Base-by-base conservation (phyloP, 2,797 vertebrate species). In the Loris lydekkerianus region DNA sequence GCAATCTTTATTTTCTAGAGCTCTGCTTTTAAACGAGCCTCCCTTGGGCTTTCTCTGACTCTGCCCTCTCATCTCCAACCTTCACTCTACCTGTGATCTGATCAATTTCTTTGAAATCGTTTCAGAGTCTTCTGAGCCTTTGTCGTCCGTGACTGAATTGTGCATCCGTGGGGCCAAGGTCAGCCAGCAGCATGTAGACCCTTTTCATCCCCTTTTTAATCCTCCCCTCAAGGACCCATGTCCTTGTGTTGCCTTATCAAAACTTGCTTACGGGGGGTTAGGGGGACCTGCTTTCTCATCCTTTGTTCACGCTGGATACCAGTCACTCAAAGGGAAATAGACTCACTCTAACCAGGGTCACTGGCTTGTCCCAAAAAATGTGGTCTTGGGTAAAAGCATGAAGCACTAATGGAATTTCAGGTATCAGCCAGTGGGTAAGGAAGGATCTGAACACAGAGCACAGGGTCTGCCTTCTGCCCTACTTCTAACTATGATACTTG, bases 51-150 rank as follows among this genome's bases (percentile, higher is more conserved):
- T 63, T 61, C 49, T 25, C 85, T 31, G 61, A 49, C 27, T 70
- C 67, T 27, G 18, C 10, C 49, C 73, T 87, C 93, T 91, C 53
- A 94, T 92, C 95, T 61, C 73, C 18, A 72, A 37, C 60, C 91
- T 78, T 70, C 17, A 2, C 60, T 63, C 69, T 6, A 34, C 60
- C 2, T 2, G 91, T 10, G 84, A 70, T 46, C 82, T 14, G 20
- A 49, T 15, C 0, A 46, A 76, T 49, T 84, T 93, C 82, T 97
- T 49, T 94, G 89, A 89, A 84, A 92, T 84, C 10, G 1, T n/a
- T 91, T 63, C 81, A 77, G 61, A 31, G 56, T 58, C 77, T 69
- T 73, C 67, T 34, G 65, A 18, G 46, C 29, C n/a, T 31, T 65
- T 70, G 58, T 77, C 73, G 67, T 40, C 0, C 0, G 14, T 13